Evolutionary conservation across 2,888 invertebrate species (phyloP), one percentile per base, ranked within the genome.

Genomic region (Dyspetes luteomarginatus): DNA sequence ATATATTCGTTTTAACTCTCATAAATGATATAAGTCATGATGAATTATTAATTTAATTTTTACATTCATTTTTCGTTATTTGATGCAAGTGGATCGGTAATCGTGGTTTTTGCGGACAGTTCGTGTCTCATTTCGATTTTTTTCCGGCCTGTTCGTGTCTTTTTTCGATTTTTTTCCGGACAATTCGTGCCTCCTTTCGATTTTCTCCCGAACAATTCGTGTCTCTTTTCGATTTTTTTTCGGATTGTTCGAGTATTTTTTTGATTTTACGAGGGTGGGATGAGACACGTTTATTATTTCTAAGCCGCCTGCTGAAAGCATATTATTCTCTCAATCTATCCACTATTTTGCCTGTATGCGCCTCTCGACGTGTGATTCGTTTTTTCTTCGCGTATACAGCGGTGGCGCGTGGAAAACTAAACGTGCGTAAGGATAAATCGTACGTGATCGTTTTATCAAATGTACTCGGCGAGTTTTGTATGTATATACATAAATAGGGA

Each of bases 371-470:
- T 19, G 43, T 43, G 60, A 81, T 68, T 68, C 45, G 41, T 28
- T 28, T 28, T 50, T 75, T 17, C 30, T 56, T 75, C 48, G 55
- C 55, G 60, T 71, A 67, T 75, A 71, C 60, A n/a, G n/a, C 75
- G 73, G 74, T 83, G 78, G 82, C 84, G 85, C 86, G 85, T 86
- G 87, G 86, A 87, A 88, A 87, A 88, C 85, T 86, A 85, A 86
- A 85, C 84, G 84, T 85, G 86, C 85, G 85, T 83, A 83, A 83
- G 86, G 84, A n/a, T n/a, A 86, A 86, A 83, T 72, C 80, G 85
- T 88, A 88, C 88, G 88, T 87, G 88, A 86, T 85, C 82, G 87
- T 84, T 86, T 87, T 89, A 86, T 87, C 85, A 85, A 88, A 87
- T 85, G 84, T 78, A 83, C 55, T 64, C 79, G 75, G 75, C 80